A percentile compares a stretch with the other conserved stretches of the same genome.
Evolutionary conservation across 2,797 vertebrate genomes (phyloP).

Genomic region (Notoglanidium macrostoma): DNA sequence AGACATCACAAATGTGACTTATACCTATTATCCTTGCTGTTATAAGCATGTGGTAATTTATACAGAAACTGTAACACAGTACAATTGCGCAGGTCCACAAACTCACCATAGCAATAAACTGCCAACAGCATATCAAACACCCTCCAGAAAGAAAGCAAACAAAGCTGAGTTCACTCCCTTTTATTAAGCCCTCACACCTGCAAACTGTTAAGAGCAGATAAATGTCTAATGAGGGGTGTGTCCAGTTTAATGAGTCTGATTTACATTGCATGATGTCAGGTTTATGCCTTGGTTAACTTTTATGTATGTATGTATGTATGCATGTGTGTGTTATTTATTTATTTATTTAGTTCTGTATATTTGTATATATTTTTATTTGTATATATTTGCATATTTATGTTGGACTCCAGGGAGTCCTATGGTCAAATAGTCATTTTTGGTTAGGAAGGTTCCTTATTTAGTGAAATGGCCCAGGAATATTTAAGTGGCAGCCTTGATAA

Average conservation of each 20-base stretch:
- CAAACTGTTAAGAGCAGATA: background rate
- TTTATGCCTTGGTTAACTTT: background rate
- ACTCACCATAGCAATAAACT: background rate
- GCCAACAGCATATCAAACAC: background rate
- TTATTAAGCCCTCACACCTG: constrained; percentile 1
- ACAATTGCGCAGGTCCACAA: too few relatives aligned
- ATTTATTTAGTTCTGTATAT: too few relatives aligned
- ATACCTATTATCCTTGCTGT: too few relatives aligned
- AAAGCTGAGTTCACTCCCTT: background rate
- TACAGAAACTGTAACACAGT: background rate
- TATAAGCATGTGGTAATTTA: background rate
- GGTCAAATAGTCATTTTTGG: too few relatives aligned
- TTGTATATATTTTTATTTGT: background rate
- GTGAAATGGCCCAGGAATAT: too few relatives aligned
- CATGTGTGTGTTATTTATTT: background rate
- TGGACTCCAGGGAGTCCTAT: background rate
- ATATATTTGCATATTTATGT: background rate
- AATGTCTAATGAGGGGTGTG: constrained; percentile 7
- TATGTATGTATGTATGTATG: background rate
- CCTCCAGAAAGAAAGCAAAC: background rate
- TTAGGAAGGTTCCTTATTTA: too few relatives aligned
- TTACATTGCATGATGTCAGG: background rate
- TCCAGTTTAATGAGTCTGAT: background rate
- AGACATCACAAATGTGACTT: background rate
- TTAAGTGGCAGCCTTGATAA: too few relatives aligned